phyloP scores from a whole-genome alignment of 2,113 vertebrate species.

The Phasianus colchicus region DNA sequence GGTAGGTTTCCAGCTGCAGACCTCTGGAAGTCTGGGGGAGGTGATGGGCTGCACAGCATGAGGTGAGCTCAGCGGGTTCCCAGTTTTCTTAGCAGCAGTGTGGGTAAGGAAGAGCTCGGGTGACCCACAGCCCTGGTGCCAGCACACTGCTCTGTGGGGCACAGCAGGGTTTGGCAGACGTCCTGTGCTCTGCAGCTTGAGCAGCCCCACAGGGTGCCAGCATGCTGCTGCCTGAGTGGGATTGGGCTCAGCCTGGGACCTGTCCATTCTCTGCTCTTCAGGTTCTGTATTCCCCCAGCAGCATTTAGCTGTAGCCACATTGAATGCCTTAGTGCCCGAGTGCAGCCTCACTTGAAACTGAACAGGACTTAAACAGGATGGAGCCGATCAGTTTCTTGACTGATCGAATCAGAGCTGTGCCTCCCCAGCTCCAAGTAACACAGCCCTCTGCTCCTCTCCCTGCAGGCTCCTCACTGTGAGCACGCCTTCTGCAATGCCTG shows the following conservation, averaged over 20 bases:
- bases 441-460: not conserved
- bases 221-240: not conserved
- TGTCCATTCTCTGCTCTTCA: fast-evolving
- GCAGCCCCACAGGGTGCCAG: too few species aligned
- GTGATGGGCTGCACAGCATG: not conserved
- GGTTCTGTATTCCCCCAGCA: fast-evolving
- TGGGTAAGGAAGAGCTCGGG: not conserved
- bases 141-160: too few species aligned
- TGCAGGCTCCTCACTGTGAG: conserved; percentile 95
- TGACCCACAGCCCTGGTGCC: not conserved
- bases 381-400: not conserved
- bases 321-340: not conserved
- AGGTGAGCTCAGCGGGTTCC: not conserved
- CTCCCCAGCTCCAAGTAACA: fast-evolving
- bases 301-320: fast-evolving
- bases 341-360: not conserved
- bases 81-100: not conserved
- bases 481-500: conserved; percentile 99
- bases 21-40: not conserved
- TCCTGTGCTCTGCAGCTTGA: too few species aligned
- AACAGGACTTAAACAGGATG: not conserved
- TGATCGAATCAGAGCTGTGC: not conserved
- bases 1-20: conserved; percentile 69
- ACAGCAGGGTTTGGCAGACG: too few species aligned
- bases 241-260: fast-evolving